Conservation (phyloP, 1,140 invertebrate genomes). For the Drosophila sp. region DNA sequence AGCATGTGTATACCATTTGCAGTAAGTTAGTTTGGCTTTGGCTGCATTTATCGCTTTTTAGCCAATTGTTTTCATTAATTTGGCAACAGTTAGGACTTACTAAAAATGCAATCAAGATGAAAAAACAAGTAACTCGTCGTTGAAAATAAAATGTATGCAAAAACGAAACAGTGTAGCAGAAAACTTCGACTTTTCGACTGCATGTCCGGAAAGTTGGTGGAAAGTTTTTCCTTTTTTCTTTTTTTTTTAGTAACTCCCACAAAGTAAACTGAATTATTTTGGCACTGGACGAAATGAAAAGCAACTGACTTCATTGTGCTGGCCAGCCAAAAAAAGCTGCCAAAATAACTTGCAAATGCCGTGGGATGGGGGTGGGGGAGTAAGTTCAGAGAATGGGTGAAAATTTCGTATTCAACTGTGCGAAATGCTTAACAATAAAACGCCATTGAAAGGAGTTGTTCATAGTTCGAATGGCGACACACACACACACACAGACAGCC, state of each 20-base stretch:
- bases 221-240: constrained; percentile 35
- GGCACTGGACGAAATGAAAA: constrained; percentile 62
- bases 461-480: constrained; percentile 42
- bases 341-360: constrained; percentile 66
- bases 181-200: constrained; percentile 42
- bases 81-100: constrained; percentile 44
- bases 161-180: constrained; percentile 15
- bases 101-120: constrained; percentile 52
- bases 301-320: constrained; percentile 72
- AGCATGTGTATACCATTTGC: constrained; percentile 16
- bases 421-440: constrained; percentile 72
- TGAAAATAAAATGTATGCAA: constrained; percentile 44
- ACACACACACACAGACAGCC: constrained; percentile 18
- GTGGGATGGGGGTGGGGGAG: constrained; percentile 1
- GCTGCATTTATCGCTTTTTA: constrained; percentile 27
- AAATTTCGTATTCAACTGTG: constrained; percentile 56
- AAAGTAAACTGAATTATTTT: constrained; percentile 57
- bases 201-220: constrained; percentile 48
- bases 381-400: constrained; percentile 16
- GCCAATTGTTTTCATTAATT: constrained; percentile 66
- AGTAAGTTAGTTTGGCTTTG: background rate
- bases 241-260: constrained; percentile 56
- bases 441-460: constrained; percentile 60
- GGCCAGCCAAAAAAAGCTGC: constrained; percentile 54
- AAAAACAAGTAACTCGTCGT: constrained; percentile 23